Base-by-base conservation (phyloP, 2,888 invertebrate genomes). In the Neoscelio sp. region DNA sequence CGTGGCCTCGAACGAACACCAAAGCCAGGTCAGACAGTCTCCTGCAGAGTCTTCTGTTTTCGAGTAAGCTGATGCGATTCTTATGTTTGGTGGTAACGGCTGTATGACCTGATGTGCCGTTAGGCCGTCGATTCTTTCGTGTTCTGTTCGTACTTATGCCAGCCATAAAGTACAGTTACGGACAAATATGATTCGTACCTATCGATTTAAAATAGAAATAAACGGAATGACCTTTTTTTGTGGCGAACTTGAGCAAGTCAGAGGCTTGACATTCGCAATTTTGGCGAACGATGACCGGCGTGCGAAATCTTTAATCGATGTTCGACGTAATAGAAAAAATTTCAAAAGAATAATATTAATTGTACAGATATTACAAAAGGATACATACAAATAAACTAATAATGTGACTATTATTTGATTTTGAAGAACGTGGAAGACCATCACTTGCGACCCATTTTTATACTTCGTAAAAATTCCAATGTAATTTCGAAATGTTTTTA, bases 101-200 rank as follows among this genome's bases (percentile, higher is more conserved):
- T 70, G 73, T 73, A 73, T 74, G 77, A 77, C 73, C 73, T 68
- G 80, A 74, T 77, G 73, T 76, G 76, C 73, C 76, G 77, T 79
- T 79, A 75, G 75, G 40, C 50, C 50, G 52, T 38, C 46, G 71
- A 75, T 75, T 65, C 58, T 62, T 67, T 73, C 48, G 54, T 48
- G 74, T 50, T 74, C 56, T 58, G 74, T 35, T 65, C 46, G 54
- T 60, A 46, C 71, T 71, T 64, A 52, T 62, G 71, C 50, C 54
- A 52, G 52, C 48, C 67, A 78, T 73, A 60, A 78, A 54, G 67
- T 73, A 78, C 73, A 78, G 78, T 78, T 78, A 73, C 54, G 18
- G 42, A 40, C 58, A 67, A 78, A 78, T 73, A 62, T 73, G 78
- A 60, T 44, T 73, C 65, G 48, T 38, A 30, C 38, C 65, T 48